Evolutionary conservation across 1,140 invertebrate species (phyloP), one percentile per base, ranked within the genome.

Genomic region (Lutraria rhynchaena): DNA sequence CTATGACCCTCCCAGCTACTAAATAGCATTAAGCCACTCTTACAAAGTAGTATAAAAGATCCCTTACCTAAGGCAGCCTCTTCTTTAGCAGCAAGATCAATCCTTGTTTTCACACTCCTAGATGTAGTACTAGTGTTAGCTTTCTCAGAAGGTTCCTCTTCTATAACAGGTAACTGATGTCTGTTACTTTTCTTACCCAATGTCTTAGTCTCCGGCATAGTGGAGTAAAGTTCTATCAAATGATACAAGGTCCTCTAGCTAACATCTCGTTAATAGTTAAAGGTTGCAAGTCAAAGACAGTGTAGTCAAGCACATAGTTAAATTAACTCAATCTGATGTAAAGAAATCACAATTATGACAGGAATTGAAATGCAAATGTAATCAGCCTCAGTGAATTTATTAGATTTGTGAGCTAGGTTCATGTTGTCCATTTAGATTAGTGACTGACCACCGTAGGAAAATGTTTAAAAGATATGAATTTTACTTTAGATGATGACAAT

Each of bases 241-340:
- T 97, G 95, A 90, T 98, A 98, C 83, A 99, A 95, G 7, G 97
- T 99, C 90, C 96, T n/a, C n/a, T n/a, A n/a, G 96, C 98, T 98
- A 99, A 89, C 98, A 99, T 84, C 95, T 95, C 15, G 96, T n/a
- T n/a, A n/a, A n/a, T n/a, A n/a, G n/a, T n/a, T n/a, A n/a, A n/a
- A n/a, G n/a, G n/a, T n/a, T n/a, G n/a, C n/a, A n/a, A n/a, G n/a
- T n/a, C n/a, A n/a, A n/a, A n/a, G n/a, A n/a, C n/a, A n/a, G n/a
- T n/a, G n/a, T n/a, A n/a, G n/a, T n/a, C n/a, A n/a, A n/a, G n/a
- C n/a, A n/a, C n/a, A n/a, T n/a, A n/a, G n/a, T n/a, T n/a, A n/a
- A n/a, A n/a, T n/a, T n/a, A n/a, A n/a, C n/a, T n/a, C n/a, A n/a
- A n/a, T n/a, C n/a, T n/a, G n/a, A n/a, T n/a, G n/a, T n/a, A n/a